A percentile compares a stretch with the other conserved stretches of the same genome.
Conservation (phyloP, 2,797 vertebrate genomes). For the Lepilemur septentrionalis region DNA sequence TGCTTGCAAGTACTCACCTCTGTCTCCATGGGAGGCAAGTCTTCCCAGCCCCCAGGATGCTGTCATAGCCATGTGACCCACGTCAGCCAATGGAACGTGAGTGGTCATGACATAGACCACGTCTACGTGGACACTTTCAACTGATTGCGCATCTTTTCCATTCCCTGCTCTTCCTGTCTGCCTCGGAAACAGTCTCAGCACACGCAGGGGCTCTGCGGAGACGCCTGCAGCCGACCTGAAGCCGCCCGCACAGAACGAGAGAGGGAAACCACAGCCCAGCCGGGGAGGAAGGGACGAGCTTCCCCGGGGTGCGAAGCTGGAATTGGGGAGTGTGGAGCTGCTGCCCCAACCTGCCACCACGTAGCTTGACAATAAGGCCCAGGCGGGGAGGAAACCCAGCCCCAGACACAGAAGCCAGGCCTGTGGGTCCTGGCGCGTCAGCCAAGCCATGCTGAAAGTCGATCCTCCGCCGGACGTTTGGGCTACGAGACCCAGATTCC, state of each 20-base stretch:
- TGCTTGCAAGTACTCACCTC: too few relatives aligned
- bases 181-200: not conserved
- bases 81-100: not conserved
- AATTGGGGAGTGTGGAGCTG: not conserved
- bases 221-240: not conserved
- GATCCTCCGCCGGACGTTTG: not conserved
- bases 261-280: too few relatives aligned
- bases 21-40: not conserved
- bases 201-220: not conserved
- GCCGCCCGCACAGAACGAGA: too few relatives aligned
- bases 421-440: not conserved
- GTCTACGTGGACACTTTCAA: not conserved
- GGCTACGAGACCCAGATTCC: accelerated
- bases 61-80: not conserved
- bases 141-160: accelerated
- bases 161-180: not conserved
- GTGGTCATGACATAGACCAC: too few relatives aligned
- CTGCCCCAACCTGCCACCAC: not conserved
- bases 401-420: not conserved
- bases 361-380: not conserved
- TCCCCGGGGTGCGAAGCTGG: not conserved
- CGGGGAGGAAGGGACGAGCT: not conserved
- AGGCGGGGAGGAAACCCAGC: not conserved
- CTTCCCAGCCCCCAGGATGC: not conserved
- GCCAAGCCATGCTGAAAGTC: not conserved